Base-by-base conservation (phyloP, 1,140 invertebrate genomes). In the Prorops nasuta region DNA sequence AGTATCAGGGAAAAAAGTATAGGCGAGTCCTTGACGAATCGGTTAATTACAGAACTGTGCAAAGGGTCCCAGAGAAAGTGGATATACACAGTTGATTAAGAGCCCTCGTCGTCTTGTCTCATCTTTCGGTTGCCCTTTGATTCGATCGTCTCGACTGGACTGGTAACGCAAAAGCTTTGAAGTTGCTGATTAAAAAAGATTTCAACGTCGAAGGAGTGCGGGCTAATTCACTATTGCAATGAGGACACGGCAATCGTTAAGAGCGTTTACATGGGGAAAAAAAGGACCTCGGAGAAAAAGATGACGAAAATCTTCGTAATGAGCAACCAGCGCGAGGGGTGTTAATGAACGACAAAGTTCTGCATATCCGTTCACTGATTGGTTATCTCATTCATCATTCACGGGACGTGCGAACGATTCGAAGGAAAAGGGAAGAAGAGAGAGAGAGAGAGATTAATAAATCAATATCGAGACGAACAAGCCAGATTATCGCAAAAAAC, bases 111-210 rank as follows among this genome's bases (percentile, higher is more conserved):
- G 35, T 39, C 39, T 22, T 32, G 46, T 19, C 37, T 16, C 44
- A 39, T 45, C 34, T 45, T 54, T 61, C 58, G 57, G 34, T 37
- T 50, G 44, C 54, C 57, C 58, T 65, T 68, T 66, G 63, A 71
- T 67, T 70, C 63, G 65, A 65, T 64, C 58, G 54, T 43, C 54
- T 54, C 56, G 45, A 52, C 60, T 61, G 51, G 49, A 50, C 58
- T 56, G 18, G 44, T 47, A 56, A 48, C 49, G 48, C 43, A 53
- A 49, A 24, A 40, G 45, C 71, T 73, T 73, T 73, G 72, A 74
- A 65, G 72, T 72, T 54, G 64, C 51, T 74, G 72, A 76, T 76
- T 76, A 76, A 76, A 74, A 74, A 68, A 61, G 55, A 61, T 55
- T 41, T 56, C 58, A 38, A 12, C 21, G 47, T 21, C 31, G 39